Conservation (phyloP, 2,113 vertebrate species). For the Melospiza melodia region DNA sequence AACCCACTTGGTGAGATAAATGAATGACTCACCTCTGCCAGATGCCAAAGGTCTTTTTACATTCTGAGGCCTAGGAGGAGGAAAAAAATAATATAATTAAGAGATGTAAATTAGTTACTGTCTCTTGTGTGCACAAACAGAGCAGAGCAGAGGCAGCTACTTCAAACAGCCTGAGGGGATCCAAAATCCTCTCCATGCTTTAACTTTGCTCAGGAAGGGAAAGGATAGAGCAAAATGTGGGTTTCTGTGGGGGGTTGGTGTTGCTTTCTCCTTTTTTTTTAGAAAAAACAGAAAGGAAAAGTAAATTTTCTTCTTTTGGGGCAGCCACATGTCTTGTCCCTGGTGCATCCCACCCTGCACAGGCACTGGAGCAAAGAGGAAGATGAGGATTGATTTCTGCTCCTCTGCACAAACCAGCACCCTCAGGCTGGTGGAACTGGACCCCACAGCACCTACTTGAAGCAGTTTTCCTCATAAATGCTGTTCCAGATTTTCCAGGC, state of each 20-base stretch:
- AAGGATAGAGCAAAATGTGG: not conserved
- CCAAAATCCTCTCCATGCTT: not conserved
- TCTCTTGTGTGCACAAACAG: not conserved
- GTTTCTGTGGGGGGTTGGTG: not conserved
- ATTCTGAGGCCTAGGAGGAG: constrained; percentile 80
- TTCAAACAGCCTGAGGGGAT: not conserved
- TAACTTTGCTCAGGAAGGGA: not conserved
- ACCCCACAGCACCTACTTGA: constrained; percentile 76
- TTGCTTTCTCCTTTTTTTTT: not conserved
- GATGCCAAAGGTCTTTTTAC: constrained; percentile 83
- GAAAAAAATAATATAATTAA: not conserved
- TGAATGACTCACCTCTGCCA: constrained; percentile 75
- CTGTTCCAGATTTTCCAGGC: constrained; percentile 85
- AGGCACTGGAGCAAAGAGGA: not conserved
- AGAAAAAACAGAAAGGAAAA: not conserved
- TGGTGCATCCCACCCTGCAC: not conserved
- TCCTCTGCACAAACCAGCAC: not conserved
- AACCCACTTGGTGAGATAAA: constrained; percentile 3
- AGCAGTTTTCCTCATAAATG: constrained; percentile 85
- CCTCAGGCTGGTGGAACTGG: not conserved
- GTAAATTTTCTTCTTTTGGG: not conserved
- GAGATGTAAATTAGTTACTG: not conserved
- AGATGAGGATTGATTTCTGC: not conserved
- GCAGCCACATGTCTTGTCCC: not conserved
- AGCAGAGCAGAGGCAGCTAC: not conserved